These are phyloP conservation scores for Iselma pallidipennis DNA, from an alignment of 2,888 invertebrate species.

Conservation along the genomic window DNA sequence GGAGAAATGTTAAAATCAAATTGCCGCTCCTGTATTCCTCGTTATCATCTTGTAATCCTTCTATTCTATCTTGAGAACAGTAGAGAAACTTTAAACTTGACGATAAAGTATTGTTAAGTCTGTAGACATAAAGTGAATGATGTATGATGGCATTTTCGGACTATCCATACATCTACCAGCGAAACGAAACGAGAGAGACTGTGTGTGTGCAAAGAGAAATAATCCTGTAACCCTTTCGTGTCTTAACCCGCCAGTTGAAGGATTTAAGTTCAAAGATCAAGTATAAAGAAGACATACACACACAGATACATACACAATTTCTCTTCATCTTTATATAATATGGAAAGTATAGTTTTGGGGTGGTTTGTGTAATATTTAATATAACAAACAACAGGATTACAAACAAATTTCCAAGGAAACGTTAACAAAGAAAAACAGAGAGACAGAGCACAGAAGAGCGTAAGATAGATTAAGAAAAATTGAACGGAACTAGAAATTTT, in stretches of 20 bases:
- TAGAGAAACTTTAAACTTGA: too few relatives aligned
- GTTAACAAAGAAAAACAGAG: too few relatives aligned
- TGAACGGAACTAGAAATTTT: neutral
- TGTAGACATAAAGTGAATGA: constrained; percentile 34
- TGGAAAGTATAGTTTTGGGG: constrained; percentile 44
- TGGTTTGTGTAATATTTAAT: constrained; percentile 53
- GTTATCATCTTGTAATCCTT: neutral
- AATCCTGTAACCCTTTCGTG: constrained; percentile 41
- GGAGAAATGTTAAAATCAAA: neutral
- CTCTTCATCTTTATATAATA: constrained; percentile 37
- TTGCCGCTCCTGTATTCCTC: neutral
- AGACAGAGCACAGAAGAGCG: neutral
- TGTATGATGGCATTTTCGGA: constrained; percentile 36
- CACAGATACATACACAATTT: neutral
- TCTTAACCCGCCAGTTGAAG: constrained; percentile 38
- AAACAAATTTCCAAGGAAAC: constrained; percentile 9
- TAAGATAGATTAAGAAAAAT: neutral
- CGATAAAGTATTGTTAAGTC: constrained; percentile 28
- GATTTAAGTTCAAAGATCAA: constrained; percentile 49
- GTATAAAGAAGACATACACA: constrained; percentile 26
- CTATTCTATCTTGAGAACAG: too few relatives aligned
- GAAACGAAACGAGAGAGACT: neutral
- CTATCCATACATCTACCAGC: constrained; percentile 31
- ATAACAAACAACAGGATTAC: constrained; percentile 51
- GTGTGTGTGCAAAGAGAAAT: neutral